Conservation (phyloP, 2,888 invertebrate species). For the Operophtera brumata region DNA sequence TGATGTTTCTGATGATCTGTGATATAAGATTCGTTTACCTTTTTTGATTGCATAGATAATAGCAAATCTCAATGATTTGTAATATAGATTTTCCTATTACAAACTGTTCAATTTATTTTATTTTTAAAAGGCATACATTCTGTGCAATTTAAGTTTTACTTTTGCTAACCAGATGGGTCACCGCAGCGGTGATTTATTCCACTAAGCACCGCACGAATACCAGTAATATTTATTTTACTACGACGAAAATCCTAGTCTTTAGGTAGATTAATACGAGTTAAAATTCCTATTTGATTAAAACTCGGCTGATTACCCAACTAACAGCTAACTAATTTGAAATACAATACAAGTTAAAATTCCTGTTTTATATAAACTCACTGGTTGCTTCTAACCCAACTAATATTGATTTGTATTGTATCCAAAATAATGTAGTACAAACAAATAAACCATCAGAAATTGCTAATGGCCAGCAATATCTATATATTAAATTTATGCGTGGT, state of each 20-base stretch:
- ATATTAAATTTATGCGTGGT: constrained; percentile 2
- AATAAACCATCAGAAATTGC: neutral
- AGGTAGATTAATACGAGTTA: neutral
- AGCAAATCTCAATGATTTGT: neutral
- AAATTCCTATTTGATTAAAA: neutral
- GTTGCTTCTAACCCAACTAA: neutral
- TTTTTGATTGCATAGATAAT: neutral
- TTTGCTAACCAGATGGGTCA: constrained; percentile 24
- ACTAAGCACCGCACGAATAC: constrained; percentile 21
- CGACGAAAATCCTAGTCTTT: neutral
- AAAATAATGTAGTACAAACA: neutral
- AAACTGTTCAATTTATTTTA: neutral
- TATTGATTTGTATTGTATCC: neutral
- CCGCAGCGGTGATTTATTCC: constrained; percentile 24
- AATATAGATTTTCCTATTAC: neutral
- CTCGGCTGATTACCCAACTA: too few relatives aligned
- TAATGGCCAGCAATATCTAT: neutral
- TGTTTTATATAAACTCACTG: neutral
- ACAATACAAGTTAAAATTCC: neutral
- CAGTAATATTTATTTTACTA: constrained; percentile 13
- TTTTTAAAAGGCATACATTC: constrained; percentile 15
- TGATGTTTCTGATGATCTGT: too few relatives aligned
- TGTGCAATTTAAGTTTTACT: constrained; percentile 28
- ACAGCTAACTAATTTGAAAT: too few relatives aligned
- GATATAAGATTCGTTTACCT: constrained; percentile 10